Evolutionary conservation across 37 sponge, comb jelly and placozoan genomes (phyloP).

Genomic region (Theonella swinhoei): DNA sequence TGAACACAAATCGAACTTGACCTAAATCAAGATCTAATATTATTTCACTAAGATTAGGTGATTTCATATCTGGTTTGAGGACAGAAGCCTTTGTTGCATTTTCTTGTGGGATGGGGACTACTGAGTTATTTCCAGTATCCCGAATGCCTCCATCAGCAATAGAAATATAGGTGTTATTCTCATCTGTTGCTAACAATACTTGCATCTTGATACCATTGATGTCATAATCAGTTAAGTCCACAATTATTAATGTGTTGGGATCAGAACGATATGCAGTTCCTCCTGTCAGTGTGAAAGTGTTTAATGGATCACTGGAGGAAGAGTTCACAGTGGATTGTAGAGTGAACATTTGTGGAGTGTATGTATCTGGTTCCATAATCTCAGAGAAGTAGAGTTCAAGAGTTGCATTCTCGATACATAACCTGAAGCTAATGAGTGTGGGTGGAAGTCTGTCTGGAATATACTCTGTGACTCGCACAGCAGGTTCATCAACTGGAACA

Average conservation of each 20-base stretch:
- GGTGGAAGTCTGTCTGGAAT: slow-evolving; percentile 76
- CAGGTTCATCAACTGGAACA: slow-evolving; percentile 48
- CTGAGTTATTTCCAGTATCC: slow-evolving; percentile 82
- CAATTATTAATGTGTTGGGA: slow-evolving; percentile 32
- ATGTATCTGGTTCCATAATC: slow-evolving; percentile 76
- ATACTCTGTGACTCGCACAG: slow-evolving; percentile 64
- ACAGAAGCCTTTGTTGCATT: slow-evolving; percentile 55
- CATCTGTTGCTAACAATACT: slow-evolving; percentile 56
- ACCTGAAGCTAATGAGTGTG: slow-evolving; percentile 70
- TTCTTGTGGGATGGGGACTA: slow-evolving; percentile 57
- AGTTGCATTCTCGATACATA: slow-evolving; percentile 56
- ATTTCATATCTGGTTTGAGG: slow-evolving; percentile 62
- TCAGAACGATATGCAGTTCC: slow-evolving; percentile 30
- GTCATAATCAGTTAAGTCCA: slow-evolving; percentile 49
- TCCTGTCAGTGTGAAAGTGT: slow-evolving; percentile 50
- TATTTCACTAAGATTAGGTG: slow-evolving; percentile 57
- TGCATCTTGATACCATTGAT: slow-evolving; percentile 77
- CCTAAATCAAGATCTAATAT: slow-evolving; percentile 77
- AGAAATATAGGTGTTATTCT: slow-evolving; percentile 65
- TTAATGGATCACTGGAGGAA: slow-evolving; percentile 28
- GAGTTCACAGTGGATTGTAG: slow-evolving; percentile 44
- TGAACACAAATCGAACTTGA: slow-evolving; percentile 58
- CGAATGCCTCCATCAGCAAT: slow-evolving; percentile 64
- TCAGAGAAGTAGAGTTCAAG: slow-evolving; percentile 74
- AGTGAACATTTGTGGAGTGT: slow-evolving; percentile 63